A percentile compares a stretch with the other conserved stretches of the same genome.
Conservation (phyloP, 2,113 vertebrate species). For the Myiopsitta monachus region DNA sequence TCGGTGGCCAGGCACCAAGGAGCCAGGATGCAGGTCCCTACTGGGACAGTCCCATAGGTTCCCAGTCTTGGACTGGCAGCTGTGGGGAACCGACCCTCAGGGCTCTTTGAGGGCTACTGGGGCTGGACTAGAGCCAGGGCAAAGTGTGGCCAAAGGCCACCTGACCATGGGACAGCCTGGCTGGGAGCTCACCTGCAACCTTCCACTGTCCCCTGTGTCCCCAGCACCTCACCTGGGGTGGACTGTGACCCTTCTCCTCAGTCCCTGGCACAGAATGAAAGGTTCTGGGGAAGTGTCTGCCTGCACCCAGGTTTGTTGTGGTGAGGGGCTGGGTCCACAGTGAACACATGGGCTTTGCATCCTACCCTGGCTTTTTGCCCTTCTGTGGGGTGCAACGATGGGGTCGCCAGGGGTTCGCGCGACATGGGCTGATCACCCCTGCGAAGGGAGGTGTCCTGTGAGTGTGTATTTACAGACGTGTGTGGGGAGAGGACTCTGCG, state of each 20-base stretch:
- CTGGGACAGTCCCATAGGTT: background rate
- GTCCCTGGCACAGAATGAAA: background rate
- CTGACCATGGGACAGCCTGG: background rate
- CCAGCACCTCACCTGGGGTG: accelerated
- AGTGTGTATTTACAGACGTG: background rate
- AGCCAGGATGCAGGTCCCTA: background rate
- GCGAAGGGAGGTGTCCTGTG: background rate
- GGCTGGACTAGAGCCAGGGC: background rate
- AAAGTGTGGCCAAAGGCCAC: background rate
- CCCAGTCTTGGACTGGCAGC: background rate
- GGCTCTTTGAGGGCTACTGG: background rate
- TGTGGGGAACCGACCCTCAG: accelerated
- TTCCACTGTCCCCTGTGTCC: accelerated
- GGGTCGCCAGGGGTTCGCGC: accelerated
- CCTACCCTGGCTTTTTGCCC: background rate
- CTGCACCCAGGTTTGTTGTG: background rate
- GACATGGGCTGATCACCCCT: background rate
- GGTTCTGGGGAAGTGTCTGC: accelerated
- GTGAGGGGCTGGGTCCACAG: background rate
- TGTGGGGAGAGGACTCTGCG: background rate
- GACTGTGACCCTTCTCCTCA: background rate
- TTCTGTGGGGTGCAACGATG: background rate
- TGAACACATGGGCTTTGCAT: background rate
- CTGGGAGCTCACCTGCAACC: background rate
- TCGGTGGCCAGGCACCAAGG: accelerated